Evolutionary conservation across 2,888 invertebrate genomes (phyloP), one percentile per base, ranked within the genome.

Genomic region (Cerceris ruficornis): DNA sequence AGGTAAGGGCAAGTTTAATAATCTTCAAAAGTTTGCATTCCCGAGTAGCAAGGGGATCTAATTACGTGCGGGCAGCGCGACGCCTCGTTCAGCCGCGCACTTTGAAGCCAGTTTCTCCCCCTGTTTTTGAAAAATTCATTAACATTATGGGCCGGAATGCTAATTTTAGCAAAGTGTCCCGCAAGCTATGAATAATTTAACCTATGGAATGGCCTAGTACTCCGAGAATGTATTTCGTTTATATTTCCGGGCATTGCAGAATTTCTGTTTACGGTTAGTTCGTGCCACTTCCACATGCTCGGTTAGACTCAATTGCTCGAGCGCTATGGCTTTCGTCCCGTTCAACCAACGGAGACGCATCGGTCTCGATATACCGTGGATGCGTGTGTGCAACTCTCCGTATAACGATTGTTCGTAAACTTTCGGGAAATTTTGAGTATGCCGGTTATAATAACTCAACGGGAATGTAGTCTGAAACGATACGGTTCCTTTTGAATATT

Each of bases 101-200:
- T 84, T 80, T 76, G 69, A 82, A 62, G 39, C 58, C 50, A 54
- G 59, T 65, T 67, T 28, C 57, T 60, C 58, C 41, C 42, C n/a
- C 43, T 49, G 66, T 77, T 85, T 28, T 78, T 85, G 76, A 85
- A 85, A 84, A 84, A 85, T 85, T 85, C 85, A 85, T 86, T 81
- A 84, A 85, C 81, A 79, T 85, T 86, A 86, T 84, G 85, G 72
- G 64, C 66, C 69, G 8, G 82, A 82, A 77, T 82, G 86, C 70
- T 86, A 85, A 85, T 86, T 84, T 82, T 69, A 82, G 81, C 77
- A 81, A 84, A 85, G 82, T 86, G 82, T 82, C 82, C 77, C 81
- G 72, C 79, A 79, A 81, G 66, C 77, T 75, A 79, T 86, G 85
- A 85, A 85, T 85, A 85, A 86, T 85, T 84, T 75, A 82, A 72